Evolutionary conservation across 2,113 vertebrate species (phyloP).

Genomic region (Salvator merianae): DNA sequence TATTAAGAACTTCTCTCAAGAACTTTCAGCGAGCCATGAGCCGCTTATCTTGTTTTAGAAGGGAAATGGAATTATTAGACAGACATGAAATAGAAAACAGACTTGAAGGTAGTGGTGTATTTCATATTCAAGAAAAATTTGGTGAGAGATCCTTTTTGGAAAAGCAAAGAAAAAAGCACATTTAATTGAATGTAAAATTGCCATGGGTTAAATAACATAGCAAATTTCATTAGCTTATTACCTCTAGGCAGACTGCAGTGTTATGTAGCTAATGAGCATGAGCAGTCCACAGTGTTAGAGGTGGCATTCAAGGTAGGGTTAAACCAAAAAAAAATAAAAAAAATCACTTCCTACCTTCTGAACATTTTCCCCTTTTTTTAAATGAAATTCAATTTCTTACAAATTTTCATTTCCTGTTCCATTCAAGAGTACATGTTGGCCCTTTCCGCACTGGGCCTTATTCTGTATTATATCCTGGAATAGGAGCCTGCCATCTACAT

Average conservation of each 20-base stretch:
- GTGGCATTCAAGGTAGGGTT: too few species aligned
- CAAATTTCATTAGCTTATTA: neutral
- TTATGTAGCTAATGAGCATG: too few species aligned
- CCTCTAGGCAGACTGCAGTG: neutral
- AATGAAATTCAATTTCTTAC: too few species aligned
- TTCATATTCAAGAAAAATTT: neutral
- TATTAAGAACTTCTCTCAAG: neutral
- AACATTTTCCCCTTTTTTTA: too few species aligned
- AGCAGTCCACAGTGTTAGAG: neutral
- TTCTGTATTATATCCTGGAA: too few species aligned
- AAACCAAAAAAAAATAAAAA: too few species aligned
- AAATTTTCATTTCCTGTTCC: too few species aligned
- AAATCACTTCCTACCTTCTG: too few species aligned
- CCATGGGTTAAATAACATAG: neutral
- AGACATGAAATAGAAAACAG: neutral
- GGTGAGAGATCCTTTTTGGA: neutral
- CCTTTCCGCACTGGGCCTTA: too few species aligned
- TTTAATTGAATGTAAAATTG: neutral
- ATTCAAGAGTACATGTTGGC: too few species aligned
- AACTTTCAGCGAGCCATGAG: neutral
- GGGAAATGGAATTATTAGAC: neutral
- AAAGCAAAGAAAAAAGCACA: neutral
- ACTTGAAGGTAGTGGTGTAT: neutral
- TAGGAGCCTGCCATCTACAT: too few species aligned
- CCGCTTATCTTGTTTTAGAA: neutral